A percentile compares a stretch with the other conserved stretches of the same genome.
phyloP scores from a whole-genome alignment of 2,888 invertebrate species.

The Pristionchus japonicus region DNA sequence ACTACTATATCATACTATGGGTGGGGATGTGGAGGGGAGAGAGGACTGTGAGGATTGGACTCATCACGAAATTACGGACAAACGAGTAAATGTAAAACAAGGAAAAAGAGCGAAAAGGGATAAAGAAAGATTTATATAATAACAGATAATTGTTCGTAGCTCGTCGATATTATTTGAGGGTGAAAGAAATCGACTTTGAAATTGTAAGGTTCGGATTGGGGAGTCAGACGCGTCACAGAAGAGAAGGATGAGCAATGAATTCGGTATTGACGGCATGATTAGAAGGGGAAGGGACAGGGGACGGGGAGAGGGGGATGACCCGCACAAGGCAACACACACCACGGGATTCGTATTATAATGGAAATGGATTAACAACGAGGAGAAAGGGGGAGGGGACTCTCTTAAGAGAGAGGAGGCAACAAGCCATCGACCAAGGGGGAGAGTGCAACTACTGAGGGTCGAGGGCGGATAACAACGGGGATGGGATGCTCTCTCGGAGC shows the following conservation, averaged over 20 bases:
- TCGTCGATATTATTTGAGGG: background rate
- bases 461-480: background rate
- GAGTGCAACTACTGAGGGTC: background rate
- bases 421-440: constrained; percentile 1
- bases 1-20: constrained; percentile 31
- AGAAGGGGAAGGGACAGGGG: constrained; percentile 13
- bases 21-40: background rate
- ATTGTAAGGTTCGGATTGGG: background rate
- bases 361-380: constrained; percentile 35
- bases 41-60: constrained; percentile 41
- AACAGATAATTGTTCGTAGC: constrained; percentile 36
- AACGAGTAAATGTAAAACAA: background rate
- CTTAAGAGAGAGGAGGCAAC: constrained; percentile 1
- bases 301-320: background rate
- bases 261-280: constrained; percentile 14
- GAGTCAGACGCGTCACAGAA: background rate
- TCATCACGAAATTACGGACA: constrained; percentile 38
- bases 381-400: background rate
- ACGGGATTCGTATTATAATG: constrained; percentile 6
- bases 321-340: constrained; percentile 32
- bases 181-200: background rate
- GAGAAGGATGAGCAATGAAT: background rate
- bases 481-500: background rate
- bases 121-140: background rate
- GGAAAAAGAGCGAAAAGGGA: background rate